Evolutionary conservation across 2,888 invertebrate genomes (phyloP).

Genomic region (Carabus problematicus): DNA sequence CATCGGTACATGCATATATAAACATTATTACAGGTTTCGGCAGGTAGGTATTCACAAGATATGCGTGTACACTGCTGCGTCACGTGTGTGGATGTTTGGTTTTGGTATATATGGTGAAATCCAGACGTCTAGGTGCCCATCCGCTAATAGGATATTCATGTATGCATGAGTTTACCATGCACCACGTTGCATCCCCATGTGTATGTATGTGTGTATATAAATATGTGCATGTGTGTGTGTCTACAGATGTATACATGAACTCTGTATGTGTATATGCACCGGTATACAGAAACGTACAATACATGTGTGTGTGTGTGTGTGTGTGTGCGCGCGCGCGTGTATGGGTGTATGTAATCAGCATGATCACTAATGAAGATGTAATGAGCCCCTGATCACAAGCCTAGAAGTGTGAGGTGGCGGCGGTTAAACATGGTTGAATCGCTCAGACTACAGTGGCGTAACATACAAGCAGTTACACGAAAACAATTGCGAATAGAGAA

Average conservation of each 20-base stretch:
- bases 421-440: neutral
- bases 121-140: slow-evolving; percentile 32
- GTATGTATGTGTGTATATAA: neutral
- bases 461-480: neutral
- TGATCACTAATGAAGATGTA: slow-evolving; percentile 48
- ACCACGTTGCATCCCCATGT: slow-evolving; percentile 40
- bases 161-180: slow-evolving; percentile 49
- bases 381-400: slow-evolving; percentile 43
- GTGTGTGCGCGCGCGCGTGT: neutral
- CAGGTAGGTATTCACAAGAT: too few relatives aligned
- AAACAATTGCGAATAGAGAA: neutral
- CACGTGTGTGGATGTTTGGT: neutral
- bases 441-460: neutral
- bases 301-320: slow-evolving; percentile 10
- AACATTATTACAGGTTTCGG: too few relatives aligned
- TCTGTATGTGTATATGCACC: neutral
- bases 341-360: slow-evolving; percentile 46
- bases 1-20: too few relatives aligned
- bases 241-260: neutral
- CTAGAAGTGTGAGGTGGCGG: slow-evolving; percentile 6
- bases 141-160: slow-evolving; percentile 51
- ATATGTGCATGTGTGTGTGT: neutral
- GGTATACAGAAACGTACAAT: neutral
- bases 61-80: too few relatives aligned
- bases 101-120: slow-evolving; percentile 25